Base-by-base conservation (phyloP, 2,888 invertebrate genomes). In the Agonopterix heracliana region DNA sequence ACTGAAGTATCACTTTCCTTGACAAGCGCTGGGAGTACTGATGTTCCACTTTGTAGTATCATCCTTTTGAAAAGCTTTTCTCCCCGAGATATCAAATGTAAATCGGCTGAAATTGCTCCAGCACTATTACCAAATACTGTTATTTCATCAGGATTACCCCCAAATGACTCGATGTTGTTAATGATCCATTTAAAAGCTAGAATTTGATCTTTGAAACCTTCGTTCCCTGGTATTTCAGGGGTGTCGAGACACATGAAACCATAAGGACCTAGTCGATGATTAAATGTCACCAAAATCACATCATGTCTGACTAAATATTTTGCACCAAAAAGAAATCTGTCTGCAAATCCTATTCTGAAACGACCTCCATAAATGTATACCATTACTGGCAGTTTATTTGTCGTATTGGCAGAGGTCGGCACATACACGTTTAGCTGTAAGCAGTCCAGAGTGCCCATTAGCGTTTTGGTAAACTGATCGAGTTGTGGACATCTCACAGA, bases 181-280 rank as follows among this genome's bases (percentile, higher is more conserved):
- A 69, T 71, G 0, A 81, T 60, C 81, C 81, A 81, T 55, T 63
- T 65, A 4, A 81, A 54, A 36, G 73, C 81, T 9, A 66, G 17
- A 0, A 63, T 41, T 54, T 81, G 81, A 47, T 81, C 81, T 61
- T 78, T 80, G 0, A 81, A 55, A 0, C 81, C 81, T 55, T 76
- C 73, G 46, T 81, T 81, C n/a, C 80, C 81, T 2, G 78, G 68
- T 9, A 71, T 60, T 42, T 68, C 63, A 5, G 70, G 65, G 11
- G 54, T 64, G 44, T 71, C 68, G 1, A 80, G 61, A 44, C 78
- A 78, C 74, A 81, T 75, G 47, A 81, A 81, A 9, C 81, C 81
- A 44, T 76, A 81, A 0, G 74, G 64, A n/a, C 75, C 78, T 0
- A 71, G 45, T 5, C 81, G 64, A 48, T 81, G 75, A 45, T 71